Conservation (phyloP, 2,797 vertebrate species). For the Pteronotus mesoamericanus region DNA sequence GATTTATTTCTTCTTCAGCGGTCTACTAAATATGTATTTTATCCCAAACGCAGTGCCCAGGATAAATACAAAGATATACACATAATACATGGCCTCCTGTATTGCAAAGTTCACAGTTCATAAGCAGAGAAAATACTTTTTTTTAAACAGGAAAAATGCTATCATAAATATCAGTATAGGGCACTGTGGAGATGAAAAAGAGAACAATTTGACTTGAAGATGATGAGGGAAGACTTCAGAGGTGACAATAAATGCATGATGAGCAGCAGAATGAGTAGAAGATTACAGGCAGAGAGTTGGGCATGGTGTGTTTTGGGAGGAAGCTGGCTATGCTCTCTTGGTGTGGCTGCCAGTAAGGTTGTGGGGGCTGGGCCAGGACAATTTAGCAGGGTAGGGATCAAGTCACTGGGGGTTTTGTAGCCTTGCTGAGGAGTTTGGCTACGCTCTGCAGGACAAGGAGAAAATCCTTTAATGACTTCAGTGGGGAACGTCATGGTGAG, state of each 20-base stretch:
- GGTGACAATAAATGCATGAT: background rate
- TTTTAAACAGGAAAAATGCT: background rate
- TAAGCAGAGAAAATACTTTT: constrained; percentile 33
- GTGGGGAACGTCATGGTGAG: background rate
- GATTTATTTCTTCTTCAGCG: constrained; percentile 43
- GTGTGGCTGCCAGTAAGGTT: background rate
- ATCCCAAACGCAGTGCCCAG: background rate
- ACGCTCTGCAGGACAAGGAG: background rate
- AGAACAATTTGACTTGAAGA: background rate
- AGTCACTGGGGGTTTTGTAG: background rate
- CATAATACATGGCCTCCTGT: background rate
- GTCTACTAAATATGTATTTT: constrained; percentile 17
- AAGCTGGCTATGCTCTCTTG: background rate
- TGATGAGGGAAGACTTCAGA: background rate
- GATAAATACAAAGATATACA: constrained; percentile 5
- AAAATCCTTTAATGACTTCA: background rate
- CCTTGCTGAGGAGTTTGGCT: background rate
- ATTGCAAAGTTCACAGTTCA: background rate
- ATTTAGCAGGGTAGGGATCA: background rate
- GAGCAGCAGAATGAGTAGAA: background rate
- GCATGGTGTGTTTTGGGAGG: background rate
- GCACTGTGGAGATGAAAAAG: background rate
- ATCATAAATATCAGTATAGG: background rate
- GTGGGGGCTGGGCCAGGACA: background rate
- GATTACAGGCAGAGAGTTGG: background rate